Percentiles rank a stretch among this genome's conserved stretches.
These are phyloP conservation scores for Cirrhinus mrigala DNA, from an alignment of 2,797 vertebrate genomes.

Conservation along the genomic window DNA sequence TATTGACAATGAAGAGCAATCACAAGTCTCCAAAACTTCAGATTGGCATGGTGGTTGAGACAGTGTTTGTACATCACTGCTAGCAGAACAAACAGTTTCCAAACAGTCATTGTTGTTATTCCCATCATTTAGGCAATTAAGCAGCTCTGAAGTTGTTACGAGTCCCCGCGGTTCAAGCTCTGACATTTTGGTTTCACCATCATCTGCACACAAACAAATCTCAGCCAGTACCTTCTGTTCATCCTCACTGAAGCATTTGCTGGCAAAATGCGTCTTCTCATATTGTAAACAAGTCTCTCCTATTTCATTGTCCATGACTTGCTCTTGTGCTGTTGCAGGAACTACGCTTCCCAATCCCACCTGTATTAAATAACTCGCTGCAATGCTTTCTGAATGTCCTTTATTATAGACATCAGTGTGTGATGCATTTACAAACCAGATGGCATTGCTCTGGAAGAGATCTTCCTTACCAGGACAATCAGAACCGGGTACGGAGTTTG, in stretches of 20 bases:
- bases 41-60: background rate
- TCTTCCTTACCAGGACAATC: background rate
- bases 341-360: background rate
- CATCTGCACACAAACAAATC: background rate
- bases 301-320: conserved; percentile 9
- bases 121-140: conserved; percentile 2
- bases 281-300: conserved; percentile 8
- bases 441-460: background rate
- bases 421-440: background rate
- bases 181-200: conserved; percentile 15
- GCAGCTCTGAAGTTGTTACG: background rate
- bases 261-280: background rate
- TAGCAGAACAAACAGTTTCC: conserved; percentile 3
- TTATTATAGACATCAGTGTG: conserved; percentile 11
- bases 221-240: conserved; percentile 24
- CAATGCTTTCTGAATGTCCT: background rate
- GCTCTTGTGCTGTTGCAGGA: conserved; percentile 11
- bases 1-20: conserved; percentile 36
- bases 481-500: background rate
- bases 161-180: background rate
- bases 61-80: background rate
- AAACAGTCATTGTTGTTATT: conserved; percentile 4
- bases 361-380: background rate
- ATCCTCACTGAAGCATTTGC: background rate
- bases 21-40: background rate